These are phyloP conservation scores for Harpagoxenus sublaevis DNA, from an alignment of 2,888 invertebrate genomes.

Conservation along the genomic window DNA sequence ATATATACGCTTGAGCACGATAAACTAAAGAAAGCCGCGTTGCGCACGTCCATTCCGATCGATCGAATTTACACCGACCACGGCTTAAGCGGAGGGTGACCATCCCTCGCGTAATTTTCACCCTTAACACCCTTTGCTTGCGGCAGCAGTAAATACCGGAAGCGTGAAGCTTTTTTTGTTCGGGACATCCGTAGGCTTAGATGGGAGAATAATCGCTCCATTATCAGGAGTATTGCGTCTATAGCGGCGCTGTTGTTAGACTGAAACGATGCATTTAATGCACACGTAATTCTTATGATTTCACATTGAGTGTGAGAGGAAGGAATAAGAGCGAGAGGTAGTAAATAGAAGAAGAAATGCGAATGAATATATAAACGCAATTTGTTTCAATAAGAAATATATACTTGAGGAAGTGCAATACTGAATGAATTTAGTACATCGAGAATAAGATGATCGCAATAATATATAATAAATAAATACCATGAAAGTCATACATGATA, in stretches of 20 bases:
- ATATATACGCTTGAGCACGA: constrained; percentile 44
- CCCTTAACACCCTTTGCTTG: constrained; percentile 23
- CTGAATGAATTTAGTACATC: background rate
- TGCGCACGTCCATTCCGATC: constrained; percentile 32
- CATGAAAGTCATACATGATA: background rate
- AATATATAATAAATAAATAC: background rate
- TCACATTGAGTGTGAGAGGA: too few relatives aligned
- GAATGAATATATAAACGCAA: background rate
- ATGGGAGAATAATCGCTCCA: constrained; percentile 16
- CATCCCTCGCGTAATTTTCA: constrained; percentile 57
- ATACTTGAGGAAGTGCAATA: background rate
- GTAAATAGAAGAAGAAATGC: background rate
- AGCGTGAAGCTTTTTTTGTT: constrained; percentile 40
- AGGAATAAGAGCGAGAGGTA: too few relatives aligned
- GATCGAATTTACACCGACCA: constrained; percentile 52
- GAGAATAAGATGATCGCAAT: background rate
- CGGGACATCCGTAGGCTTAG: background rate
- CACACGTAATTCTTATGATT: background rate
- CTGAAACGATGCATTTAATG: constrained; percentile 8
- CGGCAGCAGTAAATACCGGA: constrained; percentile 46
- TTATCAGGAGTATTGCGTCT: constrained; percentile 14
- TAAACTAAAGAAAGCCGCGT: constrained; percentile 36
- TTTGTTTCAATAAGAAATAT: background rate
- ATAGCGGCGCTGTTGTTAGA: background rate
- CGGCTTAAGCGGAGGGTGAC: constrained; percentile 31